phyloP scores from a whole-genome alignment of 2,888 invertebrate species.

The Stenurella melanura region DNA sequence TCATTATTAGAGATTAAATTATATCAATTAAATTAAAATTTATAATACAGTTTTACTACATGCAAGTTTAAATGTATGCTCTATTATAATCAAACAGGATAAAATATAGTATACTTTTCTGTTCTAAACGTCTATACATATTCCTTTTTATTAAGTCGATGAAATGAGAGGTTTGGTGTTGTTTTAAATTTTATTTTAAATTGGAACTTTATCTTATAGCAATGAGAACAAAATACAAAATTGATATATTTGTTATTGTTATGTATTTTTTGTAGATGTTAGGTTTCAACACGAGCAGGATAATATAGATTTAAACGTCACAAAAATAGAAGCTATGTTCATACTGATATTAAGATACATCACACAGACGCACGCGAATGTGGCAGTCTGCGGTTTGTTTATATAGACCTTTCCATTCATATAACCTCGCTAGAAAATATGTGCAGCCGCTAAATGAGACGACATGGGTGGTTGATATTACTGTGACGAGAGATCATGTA shows the following conservation, averaged over 20 bases:
- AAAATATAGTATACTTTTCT: conserved; percentile 15
- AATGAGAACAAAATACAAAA: not conserved
- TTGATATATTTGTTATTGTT: not conserved
- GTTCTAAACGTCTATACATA: conserved; percentile 21
- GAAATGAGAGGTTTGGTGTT: conserved; percentile 31
- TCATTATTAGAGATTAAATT: conserved; percentile 14
- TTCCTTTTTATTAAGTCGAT: conserved; percentile 33
- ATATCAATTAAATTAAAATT: conserved; percentile 13
- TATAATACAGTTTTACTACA: not conserved
- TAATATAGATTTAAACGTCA: not conserved
- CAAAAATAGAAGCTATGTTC: not conserved
- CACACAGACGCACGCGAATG: too few species aligned
- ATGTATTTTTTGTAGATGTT: conserved; percentile 13
- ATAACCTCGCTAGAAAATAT: too few species aligned
- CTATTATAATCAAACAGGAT: conserved; percentile 27
- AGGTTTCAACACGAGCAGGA: not conserved
- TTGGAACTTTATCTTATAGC: conserved; percentile 4
- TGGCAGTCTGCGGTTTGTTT: too few species aligned
- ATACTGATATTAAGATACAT: too few species aligned
- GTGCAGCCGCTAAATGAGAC: too few species aligned
- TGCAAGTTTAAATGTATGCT: conserved; percentile 17
- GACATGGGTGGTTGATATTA: too few species aligned
- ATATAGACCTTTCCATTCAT: too few species aligned
- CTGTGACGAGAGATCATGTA: too few species aligned
- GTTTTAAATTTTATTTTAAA: conserved; percentile 32